Conservation (phyloP, 2,113 vertebrate species). For the Hyperoodon ampullatus region DNA sequence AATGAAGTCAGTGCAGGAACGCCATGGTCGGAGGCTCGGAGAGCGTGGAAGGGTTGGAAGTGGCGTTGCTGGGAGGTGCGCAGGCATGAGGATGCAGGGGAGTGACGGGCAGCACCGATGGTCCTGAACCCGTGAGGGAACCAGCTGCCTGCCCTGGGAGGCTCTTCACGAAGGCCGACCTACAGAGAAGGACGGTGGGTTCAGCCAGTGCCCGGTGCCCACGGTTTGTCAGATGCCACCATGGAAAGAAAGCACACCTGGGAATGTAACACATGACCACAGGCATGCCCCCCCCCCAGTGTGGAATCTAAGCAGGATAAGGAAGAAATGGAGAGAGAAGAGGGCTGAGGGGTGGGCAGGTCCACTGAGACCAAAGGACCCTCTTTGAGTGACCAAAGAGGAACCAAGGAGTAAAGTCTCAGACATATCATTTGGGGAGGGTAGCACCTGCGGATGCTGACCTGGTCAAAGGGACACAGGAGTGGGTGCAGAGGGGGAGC, state of each 20-base stretch:
- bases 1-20: fast-evolving
- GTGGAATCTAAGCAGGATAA: neutral
- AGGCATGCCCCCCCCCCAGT: no score
- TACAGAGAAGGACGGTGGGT: neutral
- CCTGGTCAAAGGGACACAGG: neutral
- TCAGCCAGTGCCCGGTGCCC: fast-evolving
- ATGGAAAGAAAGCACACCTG: neutral
- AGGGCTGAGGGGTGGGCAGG: fast-evolving
- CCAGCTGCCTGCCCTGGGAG: neutral
- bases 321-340: neutral
- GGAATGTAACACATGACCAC: fast-evolving
- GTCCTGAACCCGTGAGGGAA: fast-evolving
- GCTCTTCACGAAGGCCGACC: neutral
- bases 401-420: no score
- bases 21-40: no score
- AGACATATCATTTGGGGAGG: fast-evolving
- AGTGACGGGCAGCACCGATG: fast-evolving
- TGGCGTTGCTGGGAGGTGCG: no score
- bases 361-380: neutral
- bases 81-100: neutral
- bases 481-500: neutral
- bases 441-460: neutral
- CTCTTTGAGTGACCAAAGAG: neutral
- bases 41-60: fast-evolving
- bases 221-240: neutral